phyloP scores from a whole-genome alignment of 2,113 vertebrate genomes.

The Heloderma charlesbogerti region DNA sequence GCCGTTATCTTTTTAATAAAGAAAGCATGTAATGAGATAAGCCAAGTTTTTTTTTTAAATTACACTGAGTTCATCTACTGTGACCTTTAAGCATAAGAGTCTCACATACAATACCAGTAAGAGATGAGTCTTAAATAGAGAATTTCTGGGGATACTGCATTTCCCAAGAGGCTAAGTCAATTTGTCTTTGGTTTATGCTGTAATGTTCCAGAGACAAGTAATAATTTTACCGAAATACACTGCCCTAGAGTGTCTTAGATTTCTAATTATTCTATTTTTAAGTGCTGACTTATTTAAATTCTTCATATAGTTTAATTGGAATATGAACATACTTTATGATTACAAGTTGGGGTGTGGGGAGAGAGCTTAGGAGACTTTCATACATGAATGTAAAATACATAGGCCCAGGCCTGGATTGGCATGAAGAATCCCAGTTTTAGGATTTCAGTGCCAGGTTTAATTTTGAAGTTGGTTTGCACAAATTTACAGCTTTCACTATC shows the following conservation, averaged over 20 bases:
- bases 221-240: slow-evolving; percentile 66
- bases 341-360: slow-evolving; percentile 20
- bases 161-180: slow-evolving; percentile 66
- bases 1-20: slow-evolving; percentile 29
- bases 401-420: not conserved
- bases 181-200: slow-evolving; percentile 63
- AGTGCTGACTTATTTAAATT: slow-evolving; percentile 64
- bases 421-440: not conserved
- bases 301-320: slow-evolving; percentile 35
- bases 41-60: not conserved
- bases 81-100: slow-evolving; percentile 52
- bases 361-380: slow-evolving; percentile 27
- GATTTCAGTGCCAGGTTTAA: not conserved
- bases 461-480: not conserved
- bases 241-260: slow-evolving; percentile 57
- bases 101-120: slow-evolving; percentile 49
- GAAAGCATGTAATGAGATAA: slow-evolving; percentile 32
- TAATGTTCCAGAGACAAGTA: slow-evolving; percentile 59
- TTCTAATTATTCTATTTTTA: slow-evolving; percentile 71
- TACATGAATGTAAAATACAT: slow-evolving; percentile 10
- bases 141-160: slow-evolving; percentile 63
- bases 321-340: slow-evolving; percentile 46
- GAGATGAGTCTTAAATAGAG: slow-evolving; percentile 54
- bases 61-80: not conserved
- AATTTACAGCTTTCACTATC: no score